Evolutionary conservation across 2,888 invertebrate species (phyloP), one percentile per base, ranked within the genome.

Genomic region (Xylota sylvarum): DNA sequence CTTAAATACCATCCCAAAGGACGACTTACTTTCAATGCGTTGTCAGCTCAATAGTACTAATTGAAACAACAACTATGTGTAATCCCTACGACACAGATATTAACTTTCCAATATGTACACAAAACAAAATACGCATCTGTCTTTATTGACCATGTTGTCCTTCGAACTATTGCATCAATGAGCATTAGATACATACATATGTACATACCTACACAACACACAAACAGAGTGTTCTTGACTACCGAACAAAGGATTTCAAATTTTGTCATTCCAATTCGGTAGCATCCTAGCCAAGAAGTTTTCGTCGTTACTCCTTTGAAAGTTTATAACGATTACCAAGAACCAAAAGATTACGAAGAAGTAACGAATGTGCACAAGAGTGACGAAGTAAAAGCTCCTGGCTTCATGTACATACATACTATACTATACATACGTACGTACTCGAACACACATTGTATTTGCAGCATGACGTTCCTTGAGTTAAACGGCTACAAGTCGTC

Each of bases 251-350:
- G 35, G 56, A 76, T 56, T 4, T 30, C 10, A 58, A 65, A 40
- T 43, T 30, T 30, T 50, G 40, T 62, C 35, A 19, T 55, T 74
- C 32, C 52, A 32, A 48, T 64, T 64, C 52, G 46, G 64, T 74
- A 30, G 23, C 35, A 74, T 52, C 43, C 55, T 52, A 5, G 23
- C 14, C 9, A 10, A 30, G 43, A 5, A 30, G 30, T 43, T 35
- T 9, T 5, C 17, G 9, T 9, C 17, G 46, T 55, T 46, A n/a
- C 27, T 23, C 40, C 27, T 60, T 60, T 69, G 50, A 52, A 77
- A 77, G 52, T 30, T 60, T 60, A 52, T 48, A 67, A 65, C 37
- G 37, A 76, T 48, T 76, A 48, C 58, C 69, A 46, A 67, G 58
- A 40, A 67, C 37, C 58, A 6, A 67, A 67, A 50, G 23, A 19